Evolutionary conservation across 2,797 vertebrate species (phyloP), one percentile per base, ranked within the genome.

Genomic region (Steatocranus sp.): DNA sequence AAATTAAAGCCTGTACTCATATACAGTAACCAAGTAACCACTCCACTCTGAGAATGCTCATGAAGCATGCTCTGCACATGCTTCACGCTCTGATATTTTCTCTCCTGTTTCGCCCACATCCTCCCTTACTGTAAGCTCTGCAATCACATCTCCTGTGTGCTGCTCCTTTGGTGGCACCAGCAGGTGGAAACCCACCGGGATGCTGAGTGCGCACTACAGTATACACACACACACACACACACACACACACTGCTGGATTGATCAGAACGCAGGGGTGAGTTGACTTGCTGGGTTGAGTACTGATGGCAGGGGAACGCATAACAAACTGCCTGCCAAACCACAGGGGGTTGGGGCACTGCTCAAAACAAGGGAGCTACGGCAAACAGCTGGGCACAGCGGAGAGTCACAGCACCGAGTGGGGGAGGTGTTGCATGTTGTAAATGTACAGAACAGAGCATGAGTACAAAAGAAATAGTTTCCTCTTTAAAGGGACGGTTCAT

Each of bases 131-230:
- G 84, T 73, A 91, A 87, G 70, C 90, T 91, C 85, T 73, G 83
- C 90, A 92, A 91, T 92, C 93, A 92, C 83, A 76, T 88, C 86
- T 90, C 92, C 87, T 38, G 86, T 85, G 86, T 84, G 88, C 85
- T 53, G 87, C 80, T 87, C 63, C 85, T 92, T 89, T 91, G 90
- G 91, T 91, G 89, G 89, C 58, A 14, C 85, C 86, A 90, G 91
- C 88, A 92, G 91, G 90, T 91, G 89, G 92, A 86, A 86, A 83
- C 86, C 84, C 81, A 79, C 80, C 12, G 68, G 87, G 92, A 88
- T 89, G 88, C 87, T 90, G 90, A 91, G 87, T 88, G 82, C 36
- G 83, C 87, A 86, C 86, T 77, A 76, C 85, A 70, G 83, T 75
- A 83, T 36, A 58, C 34, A 61, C 63, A 68, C 48, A 15, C 53